phyloP scores from a whole-genome alignment of 1,140 invertebrate genomes.

The Heterodera schachtii region DNA sequence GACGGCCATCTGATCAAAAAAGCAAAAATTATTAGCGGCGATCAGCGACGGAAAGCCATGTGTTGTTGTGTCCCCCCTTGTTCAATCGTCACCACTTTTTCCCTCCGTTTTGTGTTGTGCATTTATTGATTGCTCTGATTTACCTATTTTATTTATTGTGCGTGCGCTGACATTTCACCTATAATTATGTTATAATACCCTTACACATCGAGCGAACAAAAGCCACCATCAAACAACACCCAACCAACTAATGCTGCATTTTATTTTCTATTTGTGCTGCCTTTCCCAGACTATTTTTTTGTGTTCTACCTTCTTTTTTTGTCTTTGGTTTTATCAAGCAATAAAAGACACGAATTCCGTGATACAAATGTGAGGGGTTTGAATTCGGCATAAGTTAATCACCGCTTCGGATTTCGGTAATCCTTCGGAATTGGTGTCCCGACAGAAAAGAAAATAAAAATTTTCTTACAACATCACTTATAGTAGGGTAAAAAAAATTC shows the following conservation, averaged over 20 bases:
- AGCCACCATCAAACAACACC: too few species aligned
- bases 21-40: neutral
- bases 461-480: too few species aligned
- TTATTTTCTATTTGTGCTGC: neutral
- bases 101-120: neutral
- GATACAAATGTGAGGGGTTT: neutral
- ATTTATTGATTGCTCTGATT: too few species aligned
- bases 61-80: too few species aligned
- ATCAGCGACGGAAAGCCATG: too few species aligned
- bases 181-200: too few species aligned
- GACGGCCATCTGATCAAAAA: neutral
- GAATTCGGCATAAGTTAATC: neutral
- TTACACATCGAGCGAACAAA: too few species aligned
- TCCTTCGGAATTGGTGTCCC: too few species aligned
- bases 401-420: neutral
- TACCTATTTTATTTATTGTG: neutral
- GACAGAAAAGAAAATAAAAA: too few species aligned
- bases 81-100: neutral
- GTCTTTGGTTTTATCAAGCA: neutral
- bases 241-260: neutral
- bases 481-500: too few species aligned
- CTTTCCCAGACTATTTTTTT: neutral
- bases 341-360: neutral
- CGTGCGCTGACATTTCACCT: neutral
- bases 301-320: too few species aligned